Evolutionary conservation across 2,797 vertebrate species (phyloP).

Genomic region (Pagetopsis macropterus): DNA sequence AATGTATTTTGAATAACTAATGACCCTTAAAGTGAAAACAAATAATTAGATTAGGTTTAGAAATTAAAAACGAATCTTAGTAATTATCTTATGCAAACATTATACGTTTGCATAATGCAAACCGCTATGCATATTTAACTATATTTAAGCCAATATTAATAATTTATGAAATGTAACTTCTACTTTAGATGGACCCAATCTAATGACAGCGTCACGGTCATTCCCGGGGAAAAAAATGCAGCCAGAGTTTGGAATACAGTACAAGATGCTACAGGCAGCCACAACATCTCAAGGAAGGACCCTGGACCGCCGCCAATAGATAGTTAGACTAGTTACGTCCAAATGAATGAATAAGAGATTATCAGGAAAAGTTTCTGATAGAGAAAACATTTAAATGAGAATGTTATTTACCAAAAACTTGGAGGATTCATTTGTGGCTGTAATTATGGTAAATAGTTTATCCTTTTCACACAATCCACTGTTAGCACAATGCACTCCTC

Average conservation of each 20-base stretch:
- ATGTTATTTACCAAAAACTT: neutral
- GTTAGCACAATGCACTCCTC: neutral
- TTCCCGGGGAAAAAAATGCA: constrained; percentile 18
- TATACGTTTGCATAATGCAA: neutral
- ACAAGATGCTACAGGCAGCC: constrained; percentile 15
- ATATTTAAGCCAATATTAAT: neutral
- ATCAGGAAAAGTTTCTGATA: neutral
- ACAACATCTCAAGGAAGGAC: neutral
- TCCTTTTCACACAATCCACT: no score
- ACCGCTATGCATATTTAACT: neutral
- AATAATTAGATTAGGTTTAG: no score
- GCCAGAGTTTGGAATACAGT: constrained; percentile 20
- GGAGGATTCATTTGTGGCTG: neutral
- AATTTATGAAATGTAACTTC: neutral
- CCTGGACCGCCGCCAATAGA: no score
- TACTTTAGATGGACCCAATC: neutral
- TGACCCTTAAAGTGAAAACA: no score
- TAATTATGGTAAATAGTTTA: neutral
- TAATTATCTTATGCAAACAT: neutral
- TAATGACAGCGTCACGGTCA: no score
- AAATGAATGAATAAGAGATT: neutral
- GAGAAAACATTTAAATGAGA: neutral
- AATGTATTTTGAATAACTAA: no score
- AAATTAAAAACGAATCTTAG: no score
- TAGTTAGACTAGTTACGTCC: neutral